phyloP scores from a whole-genome alignment of 1,140 invertebrate species.

The Zaprionus camerounensis region DNA sequence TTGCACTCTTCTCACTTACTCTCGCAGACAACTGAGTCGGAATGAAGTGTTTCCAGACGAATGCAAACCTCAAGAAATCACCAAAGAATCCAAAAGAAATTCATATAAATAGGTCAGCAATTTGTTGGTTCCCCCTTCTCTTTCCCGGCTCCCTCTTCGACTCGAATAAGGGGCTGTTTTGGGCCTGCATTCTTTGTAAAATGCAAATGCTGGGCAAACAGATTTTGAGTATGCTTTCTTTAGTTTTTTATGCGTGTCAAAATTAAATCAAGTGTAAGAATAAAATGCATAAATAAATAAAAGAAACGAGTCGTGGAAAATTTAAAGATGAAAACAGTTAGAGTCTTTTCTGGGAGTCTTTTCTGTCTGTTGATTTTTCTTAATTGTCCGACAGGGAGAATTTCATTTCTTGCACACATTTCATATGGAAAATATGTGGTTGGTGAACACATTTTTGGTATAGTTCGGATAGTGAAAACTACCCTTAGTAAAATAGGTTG shows the following conservation, averaged over 20 bases:
- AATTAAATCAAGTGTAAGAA: constrained; percentile 74
- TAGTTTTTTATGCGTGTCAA: constrained; percentile 49
- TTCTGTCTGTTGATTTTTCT: constrained; percentile 51
- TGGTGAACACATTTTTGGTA: constrained; percentile 7
- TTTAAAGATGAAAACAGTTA: constrained; percentile 19
- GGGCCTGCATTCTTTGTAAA: constrained; percentile 7
- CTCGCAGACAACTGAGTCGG: constrained; percentile 61
- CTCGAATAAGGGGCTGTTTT: constrained; percentile 1
- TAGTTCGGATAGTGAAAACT: constrained; percentile 35
- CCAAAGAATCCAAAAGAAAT: constrained; percentile 66
- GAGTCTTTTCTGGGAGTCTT: constrained; percentile 48
- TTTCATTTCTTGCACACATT: constrained; percentile 43
- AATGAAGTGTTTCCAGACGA: constrained; percentile 75
- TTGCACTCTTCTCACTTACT: constrained; percentile 35
- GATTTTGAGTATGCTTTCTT: constrained; percentile 32
- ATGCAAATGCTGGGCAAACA: constrained; percentile 69
- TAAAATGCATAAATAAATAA: constrained; percentile 75
- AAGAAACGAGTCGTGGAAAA: constrained; percentile 39
- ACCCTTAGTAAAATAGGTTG: constrained; percentile 39
- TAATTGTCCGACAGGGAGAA: constrained; percentile 56
- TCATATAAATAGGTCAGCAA: constrained; percentile 72
- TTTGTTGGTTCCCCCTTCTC: constrained; percentile 26
- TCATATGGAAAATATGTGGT: constrained; percentile 47
- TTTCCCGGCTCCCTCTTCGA: not conserved
- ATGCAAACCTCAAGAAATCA: constrained; percentile 41